Conservation (phyloP, 2,888 invertebrate genomes). For the Mimachlamys varia region DNA sequence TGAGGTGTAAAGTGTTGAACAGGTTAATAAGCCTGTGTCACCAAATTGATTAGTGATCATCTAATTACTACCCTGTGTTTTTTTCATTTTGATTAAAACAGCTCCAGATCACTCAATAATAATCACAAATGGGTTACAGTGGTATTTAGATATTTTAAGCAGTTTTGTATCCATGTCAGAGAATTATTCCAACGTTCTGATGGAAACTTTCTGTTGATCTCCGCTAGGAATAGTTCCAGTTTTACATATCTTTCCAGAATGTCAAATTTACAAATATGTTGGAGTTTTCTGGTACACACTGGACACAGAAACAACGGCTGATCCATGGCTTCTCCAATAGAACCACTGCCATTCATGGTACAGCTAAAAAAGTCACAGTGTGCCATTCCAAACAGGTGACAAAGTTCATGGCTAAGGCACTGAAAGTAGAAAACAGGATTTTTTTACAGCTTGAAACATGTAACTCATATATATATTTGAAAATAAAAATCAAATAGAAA, state of each 20-base stretch:
- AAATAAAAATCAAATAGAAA: too few species aligned
- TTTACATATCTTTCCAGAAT: constrained; percentile 69
- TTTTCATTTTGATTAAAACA: too few species aligned
- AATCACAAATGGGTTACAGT: background rate
- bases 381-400: constrained; percentile 76
- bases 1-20: too few species aligned
- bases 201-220: constrained; percentile 60
- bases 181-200: constrained; percentile 55
- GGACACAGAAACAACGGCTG: constrained; percentile 80
- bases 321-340: constrained; percentile 71
- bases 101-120: too few species aligned
- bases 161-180: constrained; percentile 64
- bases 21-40: too few species aligned
- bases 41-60: too few species aligned
- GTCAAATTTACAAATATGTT: constrained; percentile 72
- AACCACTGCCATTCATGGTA: constrained; percentile 79
- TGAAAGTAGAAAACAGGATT: constrained; percentile 56
- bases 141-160: constrained; percentile 56
- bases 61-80: too few species aligned
- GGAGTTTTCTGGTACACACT: constrained; percentile 78
- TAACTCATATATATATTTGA: background rate
- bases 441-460: background rate
- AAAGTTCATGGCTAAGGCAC: constrained; percentile 77
- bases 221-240: constrained; percentile 61
- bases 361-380: constrained; percentile 78